Evolutionary conservation across 2,797 vertebrate species (phyloP), one percentile per base, ranked within the genome.

Genomic region (Helostoma temminkii): DNA sequence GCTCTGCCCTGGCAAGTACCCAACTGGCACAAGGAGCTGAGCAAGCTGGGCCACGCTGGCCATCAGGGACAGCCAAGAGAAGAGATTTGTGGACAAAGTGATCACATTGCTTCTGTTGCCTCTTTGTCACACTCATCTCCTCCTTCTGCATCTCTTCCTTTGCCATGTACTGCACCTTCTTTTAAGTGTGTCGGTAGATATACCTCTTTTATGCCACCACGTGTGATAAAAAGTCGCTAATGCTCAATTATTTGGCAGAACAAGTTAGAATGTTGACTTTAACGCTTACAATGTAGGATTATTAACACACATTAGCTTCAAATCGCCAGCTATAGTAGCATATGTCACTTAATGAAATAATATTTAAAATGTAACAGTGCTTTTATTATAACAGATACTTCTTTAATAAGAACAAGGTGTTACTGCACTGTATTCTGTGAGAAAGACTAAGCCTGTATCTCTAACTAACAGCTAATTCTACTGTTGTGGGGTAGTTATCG

Each of bases 21-120:
- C 92, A 94, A 86, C 86, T 93, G 93, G 93, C 93, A 87, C 69
- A 42, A 9, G 34, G 43, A 62, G 81, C 71, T 64, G 82, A 78
- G 82, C 85, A 76, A 74, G 86, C 88, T 80, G 83, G 78, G 77
- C 80, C 70, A 79, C 46, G 56, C 71, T 4, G 64, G 78, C 79
- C 71, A 28, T 84, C 69, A 73, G 85, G 83, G 79, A 82, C 73
- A 59, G 87, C 83, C 83, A 89, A 79, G 80, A 72, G 68, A 82
- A 78, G 84, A 87, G 82, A 90, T 89, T 89, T 89, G 84, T 84
- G 83, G 74, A 87, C 56, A 83, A 88, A 88, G 84, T 89, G 86
- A 89, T 91, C 83, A 87, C 82, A 83, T 88, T 76, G 63, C 83
- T 88, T 71, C 75, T 83, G 83, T 78, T 88, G 71, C 63, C 75